phyloP scores from a whole-genome alignment of 2,888 invertebrate genomes.

The Ichneumon xanthorius region DNA sequence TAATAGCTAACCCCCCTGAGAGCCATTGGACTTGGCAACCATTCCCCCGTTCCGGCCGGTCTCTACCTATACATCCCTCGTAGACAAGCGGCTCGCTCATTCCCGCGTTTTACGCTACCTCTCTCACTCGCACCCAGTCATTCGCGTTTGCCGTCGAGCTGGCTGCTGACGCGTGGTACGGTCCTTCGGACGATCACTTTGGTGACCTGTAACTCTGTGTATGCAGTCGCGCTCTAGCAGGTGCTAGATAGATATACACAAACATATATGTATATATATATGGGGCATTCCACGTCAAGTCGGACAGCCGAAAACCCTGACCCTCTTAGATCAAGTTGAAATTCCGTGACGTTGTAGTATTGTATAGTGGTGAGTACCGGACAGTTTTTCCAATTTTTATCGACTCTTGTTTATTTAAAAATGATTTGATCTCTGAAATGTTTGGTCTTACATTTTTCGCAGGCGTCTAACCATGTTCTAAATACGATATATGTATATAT shows the following conservation, averaged over 20 bases:
- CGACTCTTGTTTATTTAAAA: too few species aligned
- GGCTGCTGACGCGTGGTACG: neutral
- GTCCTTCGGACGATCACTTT: slow-evolving; percentile 4
- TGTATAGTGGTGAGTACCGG: too few species aligned
- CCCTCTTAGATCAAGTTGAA: too few species aligned
- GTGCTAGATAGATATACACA: slow-evolving; percentile 10
- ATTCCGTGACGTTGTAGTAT: too few species aligned
- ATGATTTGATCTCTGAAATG: too few species aligned
- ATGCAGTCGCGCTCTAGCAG: neutral
- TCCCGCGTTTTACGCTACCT: slow-evolving; percentile 50
- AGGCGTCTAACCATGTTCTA: too few species aligned
- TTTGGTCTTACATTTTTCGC: too few species aligned
- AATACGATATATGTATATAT: too few species aligned
- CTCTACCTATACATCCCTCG: slow-evolving; percentile 33
- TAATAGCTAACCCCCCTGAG: slow-evolving; percentile 75
- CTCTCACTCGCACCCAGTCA: slow-evolving; percentile 54
- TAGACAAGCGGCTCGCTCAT: slow-evolving; percentile 23
- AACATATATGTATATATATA: neutral
- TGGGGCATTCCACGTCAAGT: too few species aligned
- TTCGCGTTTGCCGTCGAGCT: slow-evolving; percentile 10
- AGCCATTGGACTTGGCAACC: slow-evolving; percentile 64
- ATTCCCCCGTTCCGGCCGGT: slow-evolving; percentile 46
- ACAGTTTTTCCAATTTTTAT: too few species aligned
- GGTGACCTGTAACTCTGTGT: neutral
- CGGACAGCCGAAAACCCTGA: too few species aligned